Base-by-base conservation (phyloP, 2,113 vertebrate genomes). In the Coracopsis vasa region DNA sequence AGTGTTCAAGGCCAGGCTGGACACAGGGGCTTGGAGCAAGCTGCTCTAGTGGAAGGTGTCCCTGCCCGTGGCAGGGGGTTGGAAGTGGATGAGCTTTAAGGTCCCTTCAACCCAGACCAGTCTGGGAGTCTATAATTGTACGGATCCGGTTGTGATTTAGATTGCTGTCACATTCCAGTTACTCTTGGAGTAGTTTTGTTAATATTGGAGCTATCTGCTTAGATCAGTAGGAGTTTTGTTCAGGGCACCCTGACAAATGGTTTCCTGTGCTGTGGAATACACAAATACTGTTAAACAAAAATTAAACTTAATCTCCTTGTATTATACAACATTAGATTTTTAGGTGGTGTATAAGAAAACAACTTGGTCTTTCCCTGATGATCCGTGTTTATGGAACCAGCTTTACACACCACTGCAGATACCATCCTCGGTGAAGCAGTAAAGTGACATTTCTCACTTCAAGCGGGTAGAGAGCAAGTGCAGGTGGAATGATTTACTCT, bases 401-500 rank as follows among this genome's bases (percentile, higher is more conserved):
- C 56, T 81, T 91, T 72, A 50, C 44, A 64, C 56, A 81, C 54
- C 37, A 20, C 47, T 69, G 44, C 51, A 60, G 51, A 20, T 74
- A 66, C 42, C 20, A 50, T 88, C n/a, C 54, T 92, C 65, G 64
- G 61, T 79, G 80, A 92, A 66, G 14, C 35, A 13, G 67, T 16
- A 37, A 88, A 91, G 65, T 2, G 7, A 20, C 73, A 20, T 69
- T 83, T 79, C 69, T 75, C 72, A 0, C 2, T 10, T 71, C 69
- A 56, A 88, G n/a, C 3, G 20, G 39, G 71, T 8, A 64, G 75
- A 44, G 3, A 51, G 53, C n/a, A 42, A 62, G 47, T n/a, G 47
- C 60, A 54, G 24, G 53, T 72, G 37, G 65, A 39, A 42, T 96
- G 83, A 96, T 94, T 96, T 94, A 91, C 77, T 61, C 35, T 44